Evolutionary conservation across 1,140 invertebrate genomes (phyloP).

Genomic region (Tribolium castaneum): DNA sequence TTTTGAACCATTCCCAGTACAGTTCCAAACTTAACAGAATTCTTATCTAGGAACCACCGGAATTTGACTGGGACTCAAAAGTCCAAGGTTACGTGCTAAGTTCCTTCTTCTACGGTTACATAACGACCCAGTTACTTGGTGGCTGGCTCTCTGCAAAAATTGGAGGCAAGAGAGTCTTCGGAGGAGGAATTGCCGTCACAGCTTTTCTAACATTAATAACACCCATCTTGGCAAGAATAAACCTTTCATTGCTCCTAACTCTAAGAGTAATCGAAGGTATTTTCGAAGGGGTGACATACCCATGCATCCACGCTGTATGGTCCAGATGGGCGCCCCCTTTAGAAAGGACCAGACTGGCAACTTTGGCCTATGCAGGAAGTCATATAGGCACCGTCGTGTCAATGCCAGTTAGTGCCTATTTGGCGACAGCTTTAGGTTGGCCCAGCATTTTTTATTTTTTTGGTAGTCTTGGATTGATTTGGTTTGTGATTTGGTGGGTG

Average conservation of each 20-base stretch:
- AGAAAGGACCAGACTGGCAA: conserved; percentile 82
- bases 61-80: conserved; percentile 85
- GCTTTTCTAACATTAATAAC: conserved; percentile 86
- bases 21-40: not conserved
- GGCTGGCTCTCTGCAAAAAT: conserved; percentile 69
- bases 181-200: conserved; percentile 82
- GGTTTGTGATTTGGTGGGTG: conserved; percentile 77
- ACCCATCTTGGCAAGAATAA: conserved; percentile 78
- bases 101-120: conserved; percentile 89
- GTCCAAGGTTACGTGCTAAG: conserved; percentile 85
- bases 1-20: too few species aligned
- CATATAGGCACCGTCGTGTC: conserved; percentile 87
- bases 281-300: conserved; percentile 92
- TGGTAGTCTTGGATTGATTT: conserved; percentile 77
- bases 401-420: conserved; percentile 78
- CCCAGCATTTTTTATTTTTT: conserved; percentile 90
- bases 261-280: conserved; percentile 89
- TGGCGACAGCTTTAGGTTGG: conserved; percentile 84
- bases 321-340: conserved; percentile 87
- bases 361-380: conserved; percentile 83
- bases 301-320: conserved; percentile 90
- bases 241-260: conserved; percentile 76
- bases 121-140: conserved; percentile 75
- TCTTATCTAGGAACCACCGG: conserved; percentile 57
- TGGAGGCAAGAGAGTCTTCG: conserved; percentile 78